Evolutionary conservation across 2,888 invertebrate species (phyloP).

Genomic region (Heliothis peltigera): DNA sequence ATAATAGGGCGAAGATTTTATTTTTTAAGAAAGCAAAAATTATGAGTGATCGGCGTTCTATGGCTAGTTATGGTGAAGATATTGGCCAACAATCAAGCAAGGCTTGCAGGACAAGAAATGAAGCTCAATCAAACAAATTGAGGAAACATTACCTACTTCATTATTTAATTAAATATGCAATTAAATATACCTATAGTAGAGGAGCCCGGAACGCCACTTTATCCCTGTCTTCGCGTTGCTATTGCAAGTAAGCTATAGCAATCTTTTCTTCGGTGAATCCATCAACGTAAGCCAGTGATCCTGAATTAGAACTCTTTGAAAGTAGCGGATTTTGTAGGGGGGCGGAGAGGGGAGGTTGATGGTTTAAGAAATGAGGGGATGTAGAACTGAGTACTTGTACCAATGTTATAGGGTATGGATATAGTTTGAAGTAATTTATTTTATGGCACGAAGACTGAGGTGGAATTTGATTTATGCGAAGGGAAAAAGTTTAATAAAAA

Average conservation of each 20-base stretch:
- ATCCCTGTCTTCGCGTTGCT: constrained; percentile 3
- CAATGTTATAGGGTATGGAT: constrained; percentile 26
- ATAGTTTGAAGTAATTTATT: constrained; percentile 34
- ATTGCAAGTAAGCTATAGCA: constrained; percentile 34
- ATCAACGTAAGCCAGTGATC: constrained; percentile 55
- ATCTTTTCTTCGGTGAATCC: constrained; percentile 45
- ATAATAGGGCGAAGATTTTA: no score
- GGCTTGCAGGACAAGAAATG: no score
- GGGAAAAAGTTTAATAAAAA: no score
- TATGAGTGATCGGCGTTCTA: no score
- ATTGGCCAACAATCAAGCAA: no score
- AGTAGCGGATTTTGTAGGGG: constrained; percentile 44
- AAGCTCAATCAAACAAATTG: no score
- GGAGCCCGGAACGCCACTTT: constrained; percentile 5
- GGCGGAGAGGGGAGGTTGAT: not conserved
- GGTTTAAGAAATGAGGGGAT: constrained; percentile 32
- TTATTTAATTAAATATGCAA: constrained; percentile 4
- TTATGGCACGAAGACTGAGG: constrained; percentile 4
- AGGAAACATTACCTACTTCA: not conserved
- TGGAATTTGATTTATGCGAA: not conserved
- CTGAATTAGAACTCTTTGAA: constrained; percentile 55
- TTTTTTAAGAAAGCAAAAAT: no score
- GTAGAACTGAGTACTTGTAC: constrained; percentile 23
- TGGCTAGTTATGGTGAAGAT: no score
- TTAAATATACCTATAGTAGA: not conserved